These are phyloP conservation scores for Meloidogyne chitwoodi DNA, from an alignment of 1,140 invertebrate genomes.

Conservation along the genomic window DNA sequence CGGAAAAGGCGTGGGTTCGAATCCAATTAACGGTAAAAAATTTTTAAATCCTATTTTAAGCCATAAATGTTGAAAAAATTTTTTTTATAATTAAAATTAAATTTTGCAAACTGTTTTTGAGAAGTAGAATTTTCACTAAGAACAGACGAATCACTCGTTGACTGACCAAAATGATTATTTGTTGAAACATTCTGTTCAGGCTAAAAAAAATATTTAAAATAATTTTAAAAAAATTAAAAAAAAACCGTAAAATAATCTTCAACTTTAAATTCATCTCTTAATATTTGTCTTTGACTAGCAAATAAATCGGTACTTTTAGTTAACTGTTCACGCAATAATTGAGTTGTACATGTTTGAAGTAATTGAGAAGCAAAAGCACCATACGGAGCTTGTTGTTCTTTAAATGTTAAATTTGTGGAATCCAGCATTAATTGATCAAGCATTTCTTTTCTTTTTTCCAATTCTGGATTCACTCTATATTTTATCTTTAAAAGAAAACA, in stretches of 20 bases:
- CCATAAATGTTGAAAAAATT: not conserved
- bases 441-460: conserved; percentile 24
- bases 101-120: not conserved
- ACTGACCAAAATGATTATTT: not conserved
- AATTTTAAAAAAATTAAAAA: not conserved
- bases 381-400: not conserved
- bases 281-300: not conserved
- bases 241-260: not conserved
- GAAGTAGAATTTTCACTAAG: not conserved
- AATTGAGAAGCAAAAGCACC: conserved; percentile 10
- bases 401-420: not conserved
- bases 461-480: conserved; percentile 30
- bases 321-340: not conserved
- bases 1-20: not conserved
- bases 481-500: conserved; percentile 15
- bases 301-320: not conserved
- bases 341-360: not conserved
- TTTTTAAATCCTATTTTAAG: not conserved
- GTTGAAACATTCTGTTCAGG: not conserved
- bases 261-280: not conserved
- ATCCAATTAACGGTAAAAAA: not conserved
- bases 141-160: not conserved
- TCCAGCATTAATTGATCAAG: not conserved
- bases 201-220: not conserved
- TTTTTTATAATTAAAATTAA: not conserved